Conservation (phyloP, 1,140 invertebrate genomes). For the Bursaphelenchus mucronatus region DNA sequence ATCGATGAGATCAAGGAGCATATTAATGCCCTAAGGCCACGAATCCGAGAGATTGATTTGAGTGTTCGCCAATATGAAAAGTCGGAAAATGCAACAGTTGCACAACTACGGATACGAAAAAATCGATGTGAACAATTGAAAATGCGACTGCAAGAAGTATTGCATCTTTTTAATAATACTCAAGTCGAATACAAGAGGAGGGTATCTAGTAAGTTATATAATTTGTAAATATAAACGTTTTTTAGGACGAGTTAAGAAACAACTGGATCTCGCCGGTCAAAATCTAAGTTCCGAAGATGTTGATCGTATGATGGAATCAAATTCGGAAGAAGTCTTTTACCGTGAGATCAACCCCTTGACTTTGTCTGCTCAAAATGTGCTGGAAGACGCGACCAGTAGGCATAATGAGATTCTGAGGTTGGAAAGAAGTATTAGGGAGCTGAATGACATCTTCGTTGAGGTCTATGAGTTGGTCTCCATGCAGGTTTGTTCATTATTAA, state of each 20-base stretch:
- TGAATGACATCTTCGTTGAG: conserved; percentile 41
- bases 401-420: conserved; percentile 38
- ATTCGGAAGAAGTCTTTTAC: conserved; percentile 44
- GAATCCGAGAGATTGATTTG: conserved; percentile 27
- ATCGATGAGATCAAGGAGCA: conserved; percentile 43
- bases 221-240: neutral
- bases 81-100: conserved; percentile 12
- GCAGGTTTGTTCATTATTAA: conserved; percentile 28
- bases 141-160: conserved; percentile 33
- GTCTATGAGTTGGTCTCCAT: conserved; percentile 29
- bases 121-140: conserved; percentile 42
- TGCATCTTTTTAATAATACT: conserved; percentile 33
- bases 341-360: conserved; percentile 34
- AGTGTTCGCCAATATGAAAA: conserved; percentile 27
- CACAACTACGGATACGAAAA: conserved; percentile 35
- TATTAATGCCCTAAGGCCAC: conserved; percentile 25
- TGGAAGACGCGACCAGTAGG: conserved; percentile 39
- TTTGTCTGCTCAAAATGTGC: conserved; percentile 27
- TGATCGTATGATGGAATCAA: conserved; percentile 42
- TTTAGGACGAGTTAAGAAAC: conserved; percentile 47
- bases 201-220: conserved; percentile 39
- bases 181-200: conserved; percentile 44
- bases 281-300: conserved; percentile 28
- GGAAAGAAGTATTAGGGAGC: conserved; percentile 38
- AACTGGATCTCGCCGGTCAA: conserved; percentile 39